A percentile compares a stretch with the other conserved stretches of the same genome.
Conservation (phyloP, 2,888 invertebrate species). For the Myopa tessellatipennis region DNA sequence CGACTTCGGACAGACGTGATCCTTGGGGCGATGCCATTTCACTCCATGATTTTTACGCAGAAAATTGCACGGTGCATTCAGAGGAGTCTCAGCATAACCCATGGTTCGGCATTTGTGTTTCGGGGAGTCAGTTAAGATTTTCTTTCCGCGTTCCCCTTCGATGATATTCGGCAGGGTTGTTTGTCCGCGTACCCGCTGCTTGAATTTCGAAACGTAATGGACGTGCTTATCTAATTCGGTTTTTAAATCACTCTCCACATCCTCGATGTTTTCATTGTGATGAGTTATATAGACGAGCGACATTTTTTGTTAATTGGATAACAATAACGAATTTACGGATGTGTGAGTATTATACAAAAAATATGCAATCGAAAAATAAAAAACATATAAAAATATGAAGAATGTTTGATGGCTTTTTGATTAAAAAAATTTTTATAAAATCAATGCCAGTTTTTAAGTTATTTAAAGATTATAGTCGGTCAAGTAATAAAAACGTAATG, state of each 20-base stretch:
- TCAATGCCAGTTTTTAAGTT: too few species aligned
- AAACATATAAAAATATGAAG: too few species aligned
- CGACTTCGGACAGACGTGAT: conserved; percentile 62
- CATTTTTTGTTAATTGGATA: conserved; percentile 66
- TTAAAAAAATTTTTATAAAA: too few species aligned
- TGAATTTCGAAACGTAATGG: conserved; percentile 46
- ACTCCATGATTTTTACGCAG: conserved; percentile 74
- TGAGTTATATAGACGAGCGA: conserved; percentile 75
- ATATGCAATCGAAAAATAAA: too few species aligned
- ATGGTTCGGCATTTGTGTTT: conserved; percentile 73
- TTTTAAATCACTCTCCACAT: conserved; percentile 55
- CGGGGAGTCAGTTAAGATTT: conserved; percentile 67
- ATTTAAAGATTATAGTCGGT: too few species aligned
- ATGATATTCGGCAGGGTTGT: conserved; percentile 63
- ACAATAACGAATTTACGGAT: not conserved
- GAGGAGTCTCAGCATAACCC: conserved; percentile 75
- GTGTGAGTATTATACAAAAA: too few species aligned
- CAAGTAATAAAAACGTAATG: too few species aligned
- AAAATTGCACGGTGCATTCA: conserved; percentile 73
- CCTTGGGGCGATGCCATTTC: conserved; percentile 62
- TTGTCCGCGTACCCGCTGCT: conserved; percentile 48
- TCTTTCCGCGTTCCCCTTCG: conserved; percentile 59
- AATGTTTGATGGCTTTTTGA: too few species aligned
- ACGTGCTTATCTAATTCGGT: conserved; percentile 31
- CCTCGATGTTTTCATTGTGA: conserved; percentile 77